Percentiles rank a stretch among this genome's conserved stretches.
These are phyloP conservation scores for Euplagia quadripunctaria DNA, from an alignment of 2,888 invertebrate species.

Conservation along the genomic window DNA sequence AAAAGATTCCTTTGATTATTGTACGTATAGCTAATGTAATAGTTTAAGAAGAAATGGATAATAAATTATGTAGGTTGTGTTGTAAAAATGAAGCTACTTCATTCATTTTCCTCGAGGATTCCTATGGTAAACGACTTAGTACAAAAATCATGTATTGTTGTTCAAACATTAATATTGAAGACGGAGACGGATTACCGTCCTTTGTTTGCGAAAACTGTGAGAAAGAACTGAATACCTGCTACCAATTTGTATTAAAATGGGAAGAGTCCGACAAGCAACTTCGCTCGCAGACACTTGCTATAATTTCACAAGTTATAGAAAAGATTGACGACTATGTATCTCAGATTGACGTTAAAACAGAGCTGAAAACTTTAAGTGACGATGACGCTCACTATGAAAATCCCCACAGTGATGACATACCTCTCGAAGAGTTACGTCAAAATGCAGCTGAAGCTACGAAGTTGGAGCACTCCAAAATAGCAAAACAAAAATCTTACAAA, in stretches of 20 bases:
- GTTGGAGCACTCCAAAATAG: conserved; percentile 24
- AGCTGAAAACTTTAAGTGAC: conserved; percentile 48
- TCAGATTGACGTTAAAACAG: conserved; percentile 64
- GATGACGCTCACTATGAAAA: conserved; percentile 43
- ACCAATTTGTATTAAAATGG: conserved; percentile 70
- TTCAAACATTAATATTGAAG: conserved; percentile 58
- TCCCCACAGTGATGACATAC: conserved; percentile 36
- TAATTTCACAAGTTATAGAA: neutral
- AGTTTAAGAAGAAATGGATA: conserved; percentile 55
- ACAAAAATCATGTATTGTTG: conserved; percentile 72
- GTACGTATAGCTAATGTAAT: neutral
- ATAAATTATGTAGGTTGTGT: conserved; percentile 69
- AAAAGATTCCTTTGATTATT: neutral
- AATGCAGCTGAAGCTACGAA: conserved; percentile 23
- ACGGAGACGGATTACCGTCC: conserved; percentile 69
- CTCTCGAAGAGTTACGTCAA: conserved; percentile 26
- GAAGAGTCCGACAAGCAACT: conserved; percentile 69
- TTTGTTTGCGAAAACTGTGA: conserved; percentile 67
- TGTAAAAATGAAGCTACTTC: conserved; percentile 60
- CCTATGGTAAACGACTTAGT: conserved; percentile 47
- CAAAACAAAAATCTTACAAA: conserved; percentile 47
- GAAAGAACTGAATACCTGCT: conserved; percentile 60
- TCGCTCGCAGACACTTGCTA: conserved; percentile 43
- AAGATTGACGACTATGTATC: conserved; percentile 27
- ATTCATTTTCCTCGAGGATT: conserved; percentile 58